Percentiles rank a stretch among this genome's conserved stretches.
These are phyloP conservation scores for Ceratina australensis DNA, from an alignment of 1,140 invertebrate species.

Conservation along the genomic window DNA sequence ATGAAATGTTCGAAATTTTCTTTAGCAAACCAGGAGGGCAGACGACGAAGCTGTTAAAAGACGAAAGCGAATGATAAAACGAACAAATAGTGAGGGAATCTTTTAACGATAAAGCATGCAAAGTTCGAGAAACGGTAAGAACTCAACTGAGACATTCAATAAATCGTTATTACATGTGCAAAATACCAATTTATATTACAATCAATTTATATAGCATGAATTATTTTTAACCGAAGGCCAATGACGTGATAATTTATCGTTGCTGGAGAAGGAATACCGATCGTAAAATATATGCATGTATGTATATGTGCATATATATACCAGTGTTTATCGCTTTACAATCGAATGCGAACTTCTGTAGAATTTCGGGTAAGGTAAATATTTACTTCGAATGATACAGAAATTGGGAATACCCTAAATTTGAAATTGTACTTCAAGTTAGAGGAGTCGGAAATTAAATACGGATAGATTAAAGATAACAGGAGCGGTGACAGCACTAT, in stretches of 20 bases:
- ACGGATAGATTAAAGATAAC: neutral
- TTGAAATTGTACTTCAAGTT: neutral
- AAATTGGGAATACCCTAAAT: too few species aligned
- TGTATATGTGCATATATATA: too few species aligned
- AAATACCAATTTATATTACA: neutral
- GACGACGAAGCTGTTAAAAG: too few species aligned
- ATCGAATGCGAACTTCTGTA: neutral
- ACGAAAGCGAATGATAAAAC: too few species aligned
- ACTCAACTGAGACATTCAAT: neutral
- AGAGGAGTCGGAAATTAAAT: neutral
- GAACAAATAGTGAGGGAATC: too few species aligned
- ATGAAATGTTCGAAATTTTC: too few species aligned
- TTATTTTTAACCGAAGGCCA: neutral
- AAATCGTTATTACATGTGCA: neutral
- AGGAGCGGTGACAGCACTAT: neutral
- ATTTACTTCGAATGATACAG: neutral
- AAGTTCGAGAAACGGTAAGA: neutral
- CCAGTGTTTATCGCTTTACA: neutral
- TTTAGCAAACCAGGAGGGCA: too few species aligned
- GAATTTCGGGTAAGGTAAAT: neutral
- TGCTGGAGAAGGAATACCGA: neutral
- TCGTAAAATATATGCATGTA: neutral
- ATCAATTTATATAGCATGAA: neutral
- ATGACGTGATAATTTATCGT: constrained; percentile 6
- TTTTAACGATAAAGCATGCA: neutral